Percentiles rank a stretch among this genome's conserved stretches.
Conservation (phyloP, 2,797 vertebrate genomes). For the Tinamus major region DNA sequence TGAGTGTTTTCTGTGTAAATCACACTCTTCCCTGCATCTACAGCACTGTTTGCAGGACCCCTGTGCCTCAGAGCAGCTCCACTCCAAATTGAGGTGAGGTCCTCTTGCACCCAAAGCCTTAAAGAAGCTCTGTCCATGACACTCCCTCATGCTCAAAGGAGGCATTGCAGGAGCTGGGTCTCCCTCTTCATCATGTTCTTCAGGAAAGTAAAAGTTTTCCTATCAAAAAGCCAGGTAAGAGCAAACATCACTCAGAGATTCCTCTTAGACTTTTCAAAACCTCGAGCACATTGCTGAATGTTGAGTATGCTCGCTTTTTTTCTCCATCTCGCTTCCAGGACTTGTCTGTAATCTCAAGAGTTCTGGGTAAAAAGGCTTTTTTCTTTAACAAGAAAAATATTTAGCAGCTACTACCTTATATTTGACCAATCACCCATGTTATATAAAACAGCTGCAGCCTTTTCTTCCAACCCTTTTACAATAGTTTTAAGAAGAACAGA, state of each 20-base stretch:
- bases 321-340: not conserved
- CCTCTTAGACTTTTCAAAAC: not conserved
- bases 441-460: not conserved
- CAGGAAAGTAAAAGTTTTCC: not conserved
- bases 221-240: not conserved
- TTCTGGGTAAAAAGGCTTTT: not conserved
- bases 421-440: not conserved
- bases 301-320: not conserved
- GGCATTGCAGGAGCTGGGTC: not conserved
- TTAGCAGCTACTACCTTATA: not conserved
- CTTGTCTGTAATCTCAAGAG: not conserved
- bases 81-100: not conserved
- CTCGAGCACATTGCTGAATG: not conserved
- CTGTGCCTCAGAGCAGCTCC: not conserved
- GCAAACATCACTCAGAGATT: not conserved
- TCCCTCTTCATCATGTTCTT: accelerated
- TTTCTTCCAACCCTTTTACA: not conserved
- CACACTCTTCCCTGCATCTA: not conserved
- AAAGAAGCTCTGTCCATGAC: not conserved
- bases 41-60: not conserved
- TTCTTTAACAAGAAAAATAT: not conserved
- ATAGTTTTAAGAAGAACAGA: not conserved
- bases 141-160: accelerated
- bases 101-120: not conserved
- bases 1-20: not conserved